Base-by-base conservation (phyloP, 2,888 invertebrate genomes). In the Nomada lathburiana region DNA sequence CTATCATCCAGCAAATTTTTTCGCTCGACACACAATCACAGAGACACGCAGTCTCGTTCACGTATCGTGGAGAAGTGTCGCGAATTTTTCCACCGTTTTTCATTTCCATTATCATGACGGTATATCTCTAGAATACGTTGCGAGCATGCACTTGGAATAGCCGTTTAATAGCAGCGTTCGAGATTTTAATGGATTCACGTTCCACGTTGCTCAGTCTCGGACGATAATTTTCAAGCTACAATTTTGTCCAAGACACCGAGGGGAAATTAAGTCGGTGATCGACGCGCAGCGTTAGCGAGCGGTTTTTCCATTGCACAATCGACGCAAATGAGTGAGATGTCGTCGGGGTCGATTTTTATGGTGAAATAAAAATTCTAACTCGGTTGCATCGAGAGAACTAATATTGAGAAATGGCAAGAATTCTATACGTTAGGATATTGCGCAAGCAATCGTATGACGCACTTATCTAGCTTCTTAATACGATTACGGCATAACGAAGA, bases 121-220 rank as follows among this genome's bases (percentile, higher is more conserved):
- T 20, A 20, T 20, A 10, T 53, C n/a, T 7, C 2, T n/a, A 60
- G 11, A 18, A 16, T 42, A 42, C 18, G 10, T 9, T 62, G 62
- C 47, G 29, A 13, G 23, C 9, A 2, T 20, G 44, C 16, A 42
- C 59, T 29, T 18, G 16, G 29, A 59, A 29, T 29, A 59, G 16
- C 13, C 29, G 16, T 16, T 10, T 62, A 62, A 62, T 62, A 20
- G 62, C 62, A 20, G 0, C 18, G 42, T n/a, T 44, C 4, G 3
- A 44, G 44, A 62, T 62, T 44, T 44, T 62, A 62, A 62, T 44
- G 62, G 44, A 36, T 20, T 9, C 62, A 42, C 29, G 29, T 29
- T 29, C 18, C 59, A 7, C 13, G 26, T 29, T 59, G 29, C 29
- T 29, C 11, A 29, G 18, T 4, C 59, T 20, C 53, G 53, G 20